Evolutionary conservation across 1,140 invertebrate species (phyloP).

Genomic region (Tetramorium simillimum): DNA sequence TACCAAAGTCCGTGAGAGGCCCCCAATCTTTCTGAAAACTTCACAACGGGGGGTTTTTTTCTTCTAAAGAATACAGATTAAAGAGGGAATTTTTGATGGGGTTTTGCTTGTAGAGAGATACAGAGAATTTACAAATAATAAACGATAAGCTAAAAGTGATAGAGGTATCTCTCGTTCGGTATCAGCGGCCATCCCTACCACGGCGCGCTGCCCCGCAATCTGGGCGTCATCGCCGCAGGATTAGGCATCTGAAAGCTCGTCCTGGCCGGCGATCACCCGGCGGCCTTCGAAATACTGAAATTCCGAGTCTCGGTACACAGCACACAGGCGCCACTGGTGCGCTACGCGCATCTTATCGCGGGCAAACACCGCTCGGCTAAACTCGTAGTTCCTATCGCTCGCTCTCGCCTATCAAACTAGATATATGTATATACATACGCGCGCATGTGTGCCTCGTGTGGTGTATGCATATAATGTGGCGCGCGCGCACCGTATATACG

Average conservation of each 20-base stretch:
- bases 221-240: background rate
- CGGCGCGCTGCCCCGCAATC: background rate
- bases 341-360: slow-evolving; percentile 59
- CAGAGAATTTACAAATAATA: slow-evolving; percentile 12
- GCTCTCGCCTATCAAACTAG: slow-evolving; percentile 49
- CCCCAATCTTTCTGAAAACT: background rate
- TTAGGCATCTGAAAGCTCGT: background rate
- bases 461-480: background rate
- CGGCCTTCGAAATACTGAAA: slow-evolving; percentile 34
- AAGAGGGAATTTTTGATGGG: background rate
- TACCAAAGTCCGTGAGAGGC: background rate
- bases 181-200: background rate
- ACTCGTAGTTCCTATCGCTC: slow-evolving; percentile 53
- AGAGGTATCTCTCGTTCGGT: background rate
- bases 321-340: slow-evolving; percentile 61
- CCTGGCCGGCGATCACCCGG: background rate
- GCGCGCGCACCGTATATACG: background rate
- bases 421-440: background rate
- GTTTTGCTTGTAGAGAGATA: background rate
- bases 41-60: background rate
- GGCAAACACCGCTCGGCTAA: slow-evolving; percentile 64
- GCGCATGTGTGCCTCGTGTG: too few species aligned
- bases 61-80: background rate
- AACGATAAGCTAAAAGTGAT: background rate
- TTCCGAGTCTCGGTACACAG: slow-evolving; percentile 23